Evolutionary conservation across 1,140 invertebrate genomes (phyloP).

Genomic region (Semibalanus balanoides): DNA sequence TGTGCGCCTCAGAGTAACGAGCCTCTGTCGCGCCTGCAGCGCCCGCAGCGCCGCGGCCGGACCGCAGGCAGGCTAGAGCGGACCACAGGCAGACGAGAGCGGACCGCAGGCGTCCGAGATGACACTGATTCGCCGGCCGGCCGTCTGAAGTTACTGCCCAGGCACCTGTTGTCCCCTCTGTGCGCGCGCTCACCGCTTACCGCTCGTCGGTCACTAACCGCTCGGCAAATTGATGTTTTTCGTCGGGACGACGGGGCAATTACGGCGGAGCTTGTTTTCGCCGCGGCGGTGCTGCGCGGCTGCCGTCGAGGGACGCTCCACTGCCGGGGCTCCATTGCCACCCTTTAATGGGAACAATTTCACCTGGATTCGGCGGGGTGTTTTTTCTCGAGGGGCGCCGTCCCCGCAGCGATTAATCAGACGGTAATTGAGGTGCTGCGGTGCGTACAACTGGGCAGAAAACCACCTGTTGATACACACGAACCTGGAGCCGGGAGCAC

Average conservation of each 20-base stretch:
- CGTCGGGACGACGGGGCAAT: not conserved
- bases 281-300: no score
- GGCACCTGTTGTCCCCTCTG: not conserved
- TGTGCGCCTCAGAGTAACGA: no score
- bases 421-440: not conserved
- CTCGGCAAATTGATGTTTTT: not conserved
- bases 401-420: not conserved
- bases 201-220: no score
- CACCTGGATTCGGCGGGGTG: not conserved
- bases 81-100: no score
- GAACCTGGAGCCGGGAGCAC: no score
- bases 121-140: not conserved
- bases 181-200: no score
- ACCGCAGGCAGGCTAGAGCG: no score
- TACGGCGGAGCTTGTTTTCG: not conserved
- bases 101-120: no score
- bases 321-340: not conserved
- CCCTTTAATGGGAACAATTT: slow-evolving; percentile 2
- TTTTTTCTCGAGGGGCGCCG: not conserved
- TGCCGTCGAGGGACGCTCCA: no score
- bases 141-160: not conserved
- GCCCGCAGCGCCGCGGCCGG: no score
- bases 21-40: no score
- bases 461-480: not conserved
- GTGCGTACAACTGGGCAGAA: not conserved